Conservation (phyloP, 2,797 vertebrate species). For the Babyrousa celebensis region DNA sequence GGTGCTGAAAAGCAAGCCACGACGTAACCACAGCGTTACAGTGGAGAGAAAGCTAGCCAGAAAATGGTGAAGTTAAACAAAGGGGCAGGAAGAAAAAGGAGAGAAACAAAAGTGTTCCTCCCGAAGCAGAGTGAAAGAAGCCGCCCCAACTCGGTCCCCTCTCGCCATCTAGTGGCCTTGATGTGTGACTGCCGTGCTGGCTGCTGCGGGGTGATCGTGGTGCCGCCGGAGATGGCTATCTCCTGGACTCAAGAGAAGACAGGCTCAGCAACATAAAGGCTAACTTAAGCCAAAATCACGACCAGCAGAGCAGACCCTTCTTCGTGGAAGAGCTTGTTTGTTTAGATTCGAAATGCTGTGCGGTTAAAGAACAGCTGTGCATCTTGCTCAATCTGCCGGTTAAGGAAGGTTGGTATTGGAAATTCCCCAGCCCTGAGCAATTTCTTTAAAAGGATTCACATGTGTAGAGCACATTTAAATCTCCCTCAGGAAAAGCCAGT, state of each 20-base stretch:
- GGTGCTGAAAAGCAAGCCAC: slow-evolving; percentile 62
- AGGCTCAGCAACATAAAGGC: neutral
- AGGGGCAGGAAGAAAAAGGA: slow-evolving; percentile 81
- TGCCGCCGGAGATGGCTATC: neutral
- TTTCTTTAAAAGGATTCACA: slow-evolving; percentile 73
- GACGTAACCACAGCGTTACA: neutral
- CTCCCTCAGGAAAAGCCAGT: slow-evolving; percentile 3
- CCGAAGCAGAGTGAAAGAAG: neutral
- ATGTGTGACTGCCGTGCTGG: neutral
- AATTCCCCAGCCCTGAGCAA: slow-evolving; percentile 70
- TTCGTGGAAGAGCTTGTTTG: slow-evolving; percentile 59
- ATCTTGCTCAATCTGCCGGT: slow-evolving; percentile 64
- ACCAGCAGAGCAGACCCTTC: neutral
- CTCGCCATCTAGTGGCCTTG: slow-evolving; percentile 57
- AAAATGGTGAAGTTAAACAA: slow-evolving; percentile 86
- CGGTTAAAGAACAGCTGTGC: slow-evolving; percentile 78
- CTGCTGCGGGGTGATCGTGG: neutral
- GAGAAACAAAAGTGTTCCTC: slow-evolving; percentile 73
- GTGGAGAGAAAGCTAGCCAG: slow-evolving; percentile 37
- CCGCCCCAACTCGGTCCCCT: slow-evolving; percentile 62
- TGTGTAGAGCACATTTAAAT: slow-evolving; percentile 53
- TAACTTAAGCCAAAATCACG: slow-evolving; percentile 54
- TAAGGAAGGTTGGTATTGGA: slow-evolving; percentile 63
- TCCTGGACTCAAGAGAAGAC: neutral
- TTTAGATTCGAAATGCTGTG: slow-evolving; percentile 76